Evolutionary conservation across 2,888 invertebrate species (phyloP).

Genomic region (Alcis repandata): DNA sequence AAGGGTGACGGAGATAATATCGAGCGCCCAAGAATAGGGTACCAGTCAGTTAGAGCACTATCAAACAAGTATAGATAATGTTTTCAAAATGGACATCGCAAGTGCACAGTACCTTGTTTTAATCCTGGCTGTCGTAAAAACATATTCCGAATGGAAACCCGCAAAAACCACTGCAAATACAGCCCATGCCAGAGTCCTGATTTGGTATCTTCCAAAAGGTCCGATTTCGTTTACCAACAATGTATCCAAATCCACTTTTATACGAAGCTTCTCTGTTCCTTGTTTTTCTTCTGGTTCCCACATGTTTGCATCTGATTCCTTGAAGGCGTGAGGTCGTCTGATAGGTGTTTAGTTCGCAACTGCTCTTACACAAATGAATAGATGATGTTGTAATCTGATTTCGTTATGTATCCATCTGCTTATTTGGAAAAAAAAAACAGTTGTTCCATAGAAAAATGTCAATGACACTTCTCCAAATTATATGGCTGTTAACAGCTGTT

Average conservation of each 20-base stretch:
- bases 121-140: constrained; percentile 61
- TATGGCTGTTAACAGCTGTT: too few relatives aligned
- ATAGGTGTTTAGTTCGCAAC: neutral
- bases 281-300: neutral
- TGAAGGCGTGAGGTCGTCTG: neutral
- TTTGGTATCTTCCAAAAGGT: constrained; percentile 59
- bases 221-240: constrained; percentile 59
- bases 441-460: too few relatives aligned
- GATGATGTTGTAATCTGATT: neutral
- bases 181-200: constrained; percentile 46
- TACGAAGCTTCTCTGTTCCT: neutral
- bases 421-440: too few relatives aligned
- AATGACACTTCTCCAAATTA: too few relatives aligned
- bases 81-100: too few relatives aligned
- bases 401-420: too few relatives aligned
- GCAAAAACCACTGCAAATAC: constrained; percentile 49
- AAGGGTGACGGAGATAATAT: too few relatives aligned
- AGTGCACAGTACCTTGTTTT: constrained; percentile 47
- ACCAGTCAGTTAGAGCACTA: too few relatives aligned
- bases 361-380: neutral
- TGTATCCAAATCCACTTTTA: constrained; percentile 54
- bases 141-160: constrained; percentile 53
- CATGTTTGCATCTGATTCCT: neutral
- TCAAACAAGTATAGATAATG: too few relatives aligned
- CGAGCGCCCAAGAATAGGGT: too few relatives aligned